phyloP scores from a whole-genome alignment of 1,140 invertebrate species.

The Atta colombica region DNA sequence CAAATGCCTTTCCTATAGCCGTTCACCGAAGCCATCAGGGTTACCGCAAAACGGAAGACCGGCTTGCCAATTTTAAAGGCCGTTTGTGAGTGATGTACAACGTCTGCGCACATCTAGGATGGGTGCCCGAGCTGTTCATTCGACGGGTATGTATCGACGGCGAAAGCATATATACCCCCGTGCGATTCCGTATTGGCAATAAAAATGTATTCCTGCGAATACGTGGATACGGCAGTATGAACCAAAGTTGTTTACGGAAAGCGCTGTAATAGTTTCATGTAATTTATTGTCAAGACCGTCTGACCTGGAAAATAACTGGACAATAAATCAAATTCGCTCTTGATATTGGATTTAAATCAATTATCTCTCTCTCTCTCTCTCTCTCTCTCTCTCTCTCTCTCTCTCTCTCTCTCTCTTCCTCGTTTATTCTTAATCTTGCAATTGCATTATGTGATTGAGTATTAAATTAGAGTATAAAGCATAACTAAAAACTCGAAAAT shows the following conservation, averaged over 20 bases:
- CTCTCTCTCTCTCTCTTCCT: background rate
- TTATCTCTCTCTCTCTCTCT: background rate
- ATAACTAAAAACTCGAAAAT: background rate
- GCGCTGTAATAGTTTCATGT: slow-evolving; percentile 49
- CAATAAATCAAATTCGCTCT: slow-evolving; percentile 41
- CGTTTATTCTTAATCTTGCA: slow-evolving; percentile 38
- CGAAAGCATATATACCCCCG: background rate
- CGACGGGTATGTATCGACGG: slow-evolving; percentile 21
- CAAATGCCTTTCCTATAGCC: slow-evolving; percentile 63
- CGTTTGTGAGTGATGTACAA: slow-evolving; percentile 60
- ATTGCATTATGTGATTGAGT: slow-evolving; percentile 29
- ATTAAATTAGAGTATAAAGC: slow-evolving; percentile 29
- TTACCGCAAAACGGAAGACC: slow-evolving; percentile 37
- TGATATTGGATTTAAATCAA: slow-evolving; percentile 45
- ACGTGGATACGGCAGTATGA: background rate
- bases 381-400: too few species aligned
- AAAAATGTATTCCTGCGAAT: slow-evolving; percentile 48
- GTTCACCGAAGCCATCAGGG: slow-evolving; percentile 41
- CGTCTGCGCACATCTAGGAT: slow-evolving; percentile 33
- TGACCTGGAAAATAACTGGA: slow-evolving; percentile 24
- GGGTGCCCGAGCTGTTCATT: slow-evolving; percentile 29
- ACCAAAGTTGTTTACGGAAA: slow-evolving; percentile 46
- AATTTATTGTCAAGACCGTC: slow-evolving; percentile 37
- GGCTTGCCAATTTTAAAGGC: slow-evolving; percentile 58
- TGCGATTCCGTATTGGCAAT: slow-evolving; percentile 29